Conservation (phyloP, 2,888 invertebrate species). For the Caenorhabditis afra region DNA sequence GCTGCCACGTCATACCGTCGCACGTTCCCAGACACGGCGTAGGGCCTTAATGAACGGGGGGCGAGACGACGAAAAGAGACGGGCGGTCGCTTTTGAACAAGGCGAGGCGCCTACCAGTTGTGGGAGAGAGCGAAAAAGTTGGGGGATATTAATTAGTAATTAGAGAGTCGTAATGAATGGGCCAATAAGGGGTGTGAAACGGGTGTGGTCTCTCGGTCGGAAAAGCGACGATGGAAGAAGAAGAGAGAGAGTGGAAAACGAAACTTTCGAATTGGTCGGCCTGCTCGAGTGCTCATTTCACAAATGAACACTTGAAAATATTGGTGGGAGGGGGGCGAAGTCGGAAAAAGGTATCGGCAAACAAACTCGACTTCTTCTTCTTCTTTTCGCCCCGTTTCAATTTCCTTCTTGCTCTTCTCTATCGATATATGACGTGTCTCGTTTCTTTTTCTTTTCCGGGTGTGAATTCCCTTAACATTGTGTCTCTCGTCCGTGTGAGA, state of each 20-base stretch:
- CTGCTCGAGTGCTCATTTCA: slow-evolving; percentile 50
- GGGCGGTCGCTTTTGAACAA: background rate
- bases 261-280: background rate
- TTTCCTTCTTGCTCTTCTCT: slow-evolving; percentile 1
- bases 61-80: slow-evolving; percentile 9
- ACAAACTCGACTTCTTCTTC: slow-evolving; percentile 17
- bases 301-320: slow-evolving; percentile 55
- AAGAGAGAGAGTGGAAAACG: background rate
- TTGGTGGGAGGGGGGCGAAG: no score
- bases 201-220: slow-evolving; percentile 8
- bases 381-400: slow-evolving; percentile 3
- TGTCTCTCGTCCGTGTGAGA: background rate
- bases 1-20: background rate
- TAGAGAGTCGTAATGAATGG: slow-evolving; percentile 27
- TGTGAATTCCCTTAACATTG: slow-evolving; percentile 36
- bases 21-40: background rate
- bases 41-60: background rate
- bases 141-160: slow-evolving; percentile 43
- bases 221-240: slow-evolving; percentile 20
- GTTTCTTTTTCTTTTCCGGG: slow-evolving; percentile 35
- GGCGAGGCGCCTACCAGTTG: slow-evolving; percentile 21
- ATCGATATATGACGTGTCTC: slow-evolving; percentile 41
- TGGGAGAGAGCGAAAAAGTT: slow-evolving; percentile 1
- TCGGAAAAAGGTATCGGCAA: slow-evolving; percentile 36
- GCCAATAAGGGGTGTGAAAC: slow-evolving; percentile 19